Percentiles rank a stretch among this genome's conserved stretches.
Conservation (phyloP, 2,113 vertebrate genomes). For the Rhinolophus sinicus region DNA sequence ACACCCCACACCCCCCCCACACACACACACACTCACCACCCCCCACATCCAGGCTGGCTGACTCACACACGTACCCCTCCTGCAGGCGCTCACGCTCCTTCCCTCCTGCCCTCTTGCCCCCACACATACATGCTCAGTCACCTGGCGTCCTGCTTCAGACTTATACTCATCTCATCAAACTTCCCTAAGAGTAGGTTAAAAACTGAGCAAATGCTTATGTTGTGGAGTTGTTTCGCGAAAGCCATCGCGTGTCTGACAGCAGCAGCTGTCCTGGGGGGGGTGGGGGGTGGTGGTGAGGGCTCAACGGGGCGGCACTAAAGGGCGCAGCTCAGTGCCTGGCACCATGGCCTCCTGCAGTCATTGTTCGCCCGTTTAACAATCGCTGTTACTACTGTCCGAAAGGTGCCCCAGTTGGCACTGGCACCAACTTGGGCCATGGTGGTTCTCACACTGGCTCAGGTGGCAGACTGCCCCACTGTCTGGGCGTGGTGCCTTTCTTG, state of each 20-base stretch:
- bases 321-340: neutral
- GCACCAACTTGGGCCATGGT: neutral
- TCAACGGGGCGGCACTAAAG: neutral
- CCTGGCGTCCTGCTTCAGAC: neutral
- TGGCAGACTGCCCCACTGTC: neutral
- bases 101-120: neutral
- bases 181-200: neutral
- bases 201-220: neutral
- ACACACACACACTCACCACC: too few relatives aligned
- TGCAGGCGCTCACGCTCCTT: neutral
- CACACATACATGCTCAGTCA: neutral
- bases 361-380: slow-evolving; percentile 20
- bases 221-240: neutral
- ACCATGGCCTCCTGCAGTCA: neutral
- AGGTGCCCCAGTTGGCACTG: neutral
- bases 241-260: too few relatives aligned
- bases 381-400: neutral
- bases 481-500: neutral
- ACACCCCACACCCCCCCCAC: neutral
- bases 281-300: neutral
- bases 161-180: neutral
- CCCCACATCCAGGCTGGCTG: neutral
- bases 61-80: too few relatives aligned
- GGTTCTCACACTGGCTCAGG: neutral
- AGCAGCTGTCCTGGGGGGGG: too few relatives aligned